phyloP scores from a whole-genome alignment of 1,140 invertebrate genomes.

The Aricia agestis region DNA sequence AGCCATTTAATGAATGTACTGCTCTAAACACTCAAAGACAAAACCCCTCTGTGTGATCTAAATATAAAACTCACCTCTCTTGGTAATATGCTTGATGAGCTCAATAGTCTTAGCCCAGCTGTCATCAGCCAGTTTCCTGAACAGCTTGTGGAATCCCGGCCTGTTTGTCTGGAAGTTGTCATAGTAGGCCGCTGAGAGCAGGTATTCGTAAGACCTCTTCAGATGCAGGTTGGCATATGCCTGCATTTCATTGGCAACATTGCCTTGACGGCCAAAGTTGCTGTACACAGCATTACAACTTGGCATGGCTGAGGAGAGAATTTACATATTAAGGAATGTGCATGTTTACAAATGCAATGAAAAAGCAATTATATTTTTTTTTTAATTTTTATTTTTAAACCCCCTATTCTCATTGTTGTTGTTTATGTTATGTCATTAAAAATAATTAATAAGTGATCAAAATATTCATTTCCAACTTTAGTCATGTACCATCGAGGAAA shows the following conservation, averaged over 20 bases:
- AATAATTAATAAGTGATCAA: too few relatives aligned
- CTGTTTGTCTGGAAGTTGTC: conserved; percentile 86
- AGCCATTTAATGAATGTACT: too few relatives aligned
- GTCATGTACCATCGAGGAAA: too few relatives aligned
- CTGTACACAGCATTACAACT: conserved; percentile 84
- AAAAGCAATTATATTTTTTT: too few relatives aligned
- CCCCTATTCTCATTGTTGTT: too few relatives aligned
- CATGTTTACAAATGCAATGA: too few relatives aligned
- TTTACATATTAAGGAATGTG: too few relatives aligned
- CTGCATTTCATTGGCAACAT: conserved; percentile 74
- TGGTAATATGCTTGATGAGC: conserved; percentile 84
- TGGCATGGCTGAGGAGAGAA: conserved; percentile 41
- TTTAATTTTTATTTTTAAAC: too few relatives aligned
- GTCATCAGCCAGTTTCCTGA: conserved; percentile 83
- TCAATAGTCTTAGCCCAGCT: conserved; percentile 85
- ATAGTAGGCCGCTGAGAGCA: conserved; percentile 86
- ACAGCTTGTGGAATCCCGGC: conserved; percentile 85
- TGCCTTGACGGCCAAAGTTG: conserved; percentile 70
- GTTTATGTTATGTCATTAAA: too few relatives aligned
- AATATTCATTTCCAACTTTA: too few relatives aligned
- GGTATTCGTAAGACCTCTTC: conserved; percentile 82
- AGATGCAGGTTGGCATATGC: conserved; percentile 81
- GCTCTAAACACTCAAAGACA: too few relatives aligned
- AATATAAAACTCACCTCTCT: conserved; percentile 77
- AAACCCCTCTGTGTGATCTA: too few relatives aligned